Evolutionary conservation across 2,797 vertebrate genomes (phyloP).

Genomic region (Hemitrygon akajei): DNA sequence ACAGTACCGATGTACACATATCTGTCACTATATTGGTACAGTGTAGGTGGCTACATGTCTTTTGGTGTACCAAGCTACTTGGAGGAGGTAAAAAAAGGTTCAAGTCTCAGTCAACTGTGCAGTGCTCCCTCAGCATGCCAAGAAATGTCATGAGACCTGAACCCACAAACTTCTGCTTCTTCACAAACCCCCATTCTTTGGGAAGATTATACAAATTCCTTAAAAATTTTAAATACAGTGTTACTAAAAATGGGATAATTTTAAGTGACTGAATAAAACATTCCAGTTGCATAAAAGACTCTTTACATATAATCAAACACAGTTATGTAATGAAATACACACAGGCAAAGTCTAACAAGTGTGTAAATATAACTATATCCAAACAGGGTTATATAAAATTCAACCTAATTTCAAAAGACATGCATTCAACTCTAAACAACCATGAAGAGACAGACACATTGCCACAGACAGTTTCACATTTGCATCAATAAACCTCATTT

Average conservation of each 20-base stretch:
- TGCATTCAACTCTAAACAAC: not conserved
- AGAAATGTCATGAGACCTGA: too few relatives aligned
- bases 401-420: not conserved
- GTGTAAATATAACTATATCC: not conserved
- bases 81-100: too few relatives aligned
- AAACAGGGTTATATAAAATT: not conserved
- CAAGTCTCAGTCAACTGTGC: too few relatives aligned
- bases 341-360: not conserved
- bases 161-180: not conserved
- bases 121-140: too few relatives aligned
- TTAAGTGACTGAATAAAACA: slow-evolving; percentile 1
- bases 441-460: not conserved
- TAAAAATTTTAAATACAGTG: not conserved
- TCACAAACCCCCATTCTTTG: not conserved
- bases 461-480: not conserved
- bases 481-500: not conserved
- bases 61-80: too few relatives aligned
- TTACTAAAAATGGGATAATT: not conserved
- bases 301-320: not conserved
- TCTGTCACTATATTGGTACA: too few relatives aligned
- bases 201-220: not conserved
- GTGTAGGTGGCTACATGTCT: too few relatives aligned
- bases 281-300: not conserved
- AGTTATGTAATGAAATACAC: not conserved
- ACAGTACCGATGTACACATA: too few relatives aligned